phyloP scores from a whole-genome alignment of 2,113 vertebrate genomes.

The Monopterus albus region DNA sequence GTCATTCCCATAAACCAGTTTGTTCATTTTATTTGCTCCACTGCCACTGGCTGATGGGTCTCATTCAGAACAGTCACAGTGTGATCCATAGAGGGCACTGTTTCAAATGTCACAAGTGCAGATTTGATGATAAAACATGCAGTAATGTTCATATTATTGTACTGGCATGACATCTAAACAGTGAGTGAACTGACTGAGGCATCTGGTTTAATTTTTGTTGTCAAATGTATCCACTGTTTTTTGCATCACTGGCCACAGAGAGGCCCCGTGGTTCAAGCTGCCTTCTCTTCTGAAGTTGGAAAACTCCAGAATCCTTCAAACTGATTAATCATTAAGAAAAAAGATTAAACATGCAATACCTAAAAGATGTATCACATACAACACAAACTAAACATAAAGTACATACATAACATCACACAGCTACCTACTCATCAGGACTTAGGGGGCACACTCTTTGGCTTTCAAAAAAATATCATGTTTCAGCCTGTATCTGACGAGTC shows the following conservation, averaged over 20 bases:
- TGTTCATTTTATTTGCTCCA: not conserved
- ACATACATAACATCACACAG: not conserved
- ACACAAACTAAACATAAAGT: not conserved
- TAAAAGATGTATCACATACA: constrained; percentile 3
- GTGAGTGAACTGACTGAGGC: constrained; percentile 22
- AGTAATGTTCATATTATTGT: constrained; percentile 18
- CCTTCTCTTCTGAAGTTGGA: constrained; percentile 19
- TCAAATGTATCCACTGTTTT: constrained; percentile 48
- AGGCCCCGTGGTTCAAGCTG: constrained; percentile 13
- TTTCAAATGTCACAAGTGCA: constrained; percentile 45
- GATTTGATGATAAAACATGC: not conserved
- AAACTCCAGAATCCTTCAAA: constrained; percentile 29
- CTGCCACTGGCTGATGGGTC: not conserved
- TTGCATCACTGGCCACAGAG: constrained; percentile 16
- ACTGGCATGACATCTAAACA: constrained; percentile 14
- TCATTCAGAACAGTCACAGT: not conserved
- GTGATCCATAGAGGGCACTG: constrained; percentile 70
- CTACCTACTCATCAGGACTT: not conserved
- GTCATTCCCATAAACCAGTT: not conserved
- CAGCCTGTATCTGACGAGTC: constrained; percentile 51
- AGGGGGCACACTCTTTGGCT: constrained; percentile 23
- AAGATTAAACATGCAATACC: not conserved
- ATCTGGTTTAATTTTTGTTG: constrained; percentile 29
- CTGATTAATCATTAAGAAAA: no score
- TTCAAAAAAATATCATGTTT: constrained; percentile 65